phyloP scores from a whole-genome alignment of 2,888 invertebrate species.

The Eupelmus urozonus region DNA sequence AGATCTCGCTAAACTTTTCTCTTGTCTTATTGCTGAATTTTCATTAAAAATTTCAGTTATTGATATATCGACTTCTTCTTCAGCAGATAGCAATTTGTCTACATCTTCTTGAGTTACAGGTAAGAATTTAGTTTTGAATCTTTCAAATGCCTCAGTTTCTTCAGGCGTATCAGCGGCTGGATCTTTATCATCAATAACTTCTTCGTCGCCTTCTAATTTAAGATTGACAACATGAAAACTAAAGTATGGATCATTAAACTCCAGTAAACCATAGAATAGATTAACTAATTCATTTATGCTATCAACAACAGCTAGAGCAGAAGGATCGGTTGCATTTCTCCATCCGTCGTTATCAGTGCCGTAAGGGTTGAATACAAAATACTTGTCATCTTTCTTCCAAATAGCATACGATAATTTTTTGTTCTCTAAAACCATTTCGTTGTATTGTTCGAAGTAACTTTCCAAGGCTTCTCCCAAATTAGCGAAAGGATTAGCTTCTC shows the following conservation, averaged over 20 bases:
- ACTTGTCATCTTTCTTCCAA: slow-evolving; percentile 67
- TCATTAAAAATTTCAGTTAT: no score
- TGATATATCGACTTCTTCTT: no score
- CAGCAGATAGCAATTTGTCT: not conserved
- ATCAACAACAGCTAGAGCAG: slow-evolving; percentile 66
- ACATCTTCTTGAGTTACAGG: slow-evolving; percentile 70
- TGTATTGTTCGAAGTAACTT: slow-evolving; percentile 67
- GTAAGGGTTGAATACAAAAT: slow-evolving; percentile 72
- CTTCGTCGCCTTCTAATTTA: slow-evolving; percentile 65
- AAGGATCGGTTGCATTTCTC: slow-evolving; percentile 65
- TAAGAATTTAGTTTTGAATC: slow-evolving; percentile 67
- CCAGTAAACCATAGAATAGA: slow-evolving; percentile 68
- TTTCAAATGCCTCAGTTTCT: slow-evolving; percentile 58
- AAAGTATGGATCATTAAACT: slow-evolving; percentile 69
- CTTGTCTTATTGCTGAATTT: not conserved
- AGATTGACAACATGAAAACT: slow-evolving; percentile 67
- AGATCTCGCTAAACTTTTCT: no score
- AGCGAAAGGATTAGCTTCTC: slow-evolving; percentile 69
- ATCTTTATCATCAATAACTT: slow-evolving; percentile 16
- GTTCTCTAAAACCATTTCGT: slow-evolving; percentile 70
- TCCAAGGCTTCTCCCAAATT: slow-evolving; percentile 73
- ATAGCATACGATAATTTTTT: slow-evolving; percentile 68
- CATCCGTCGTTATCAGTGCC: slow-evolving; percentile 71
- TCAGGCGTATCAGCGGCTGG: slow-evolving; percentile 60
- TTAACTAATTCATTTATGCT: slow-evolving; percentile 68